Evolutionary conservation across 2,113 vertebrate genomes (phyloP), one percentile per base, ranked within the genome.

Genomic region (Aphyosemion australe): DNA sequence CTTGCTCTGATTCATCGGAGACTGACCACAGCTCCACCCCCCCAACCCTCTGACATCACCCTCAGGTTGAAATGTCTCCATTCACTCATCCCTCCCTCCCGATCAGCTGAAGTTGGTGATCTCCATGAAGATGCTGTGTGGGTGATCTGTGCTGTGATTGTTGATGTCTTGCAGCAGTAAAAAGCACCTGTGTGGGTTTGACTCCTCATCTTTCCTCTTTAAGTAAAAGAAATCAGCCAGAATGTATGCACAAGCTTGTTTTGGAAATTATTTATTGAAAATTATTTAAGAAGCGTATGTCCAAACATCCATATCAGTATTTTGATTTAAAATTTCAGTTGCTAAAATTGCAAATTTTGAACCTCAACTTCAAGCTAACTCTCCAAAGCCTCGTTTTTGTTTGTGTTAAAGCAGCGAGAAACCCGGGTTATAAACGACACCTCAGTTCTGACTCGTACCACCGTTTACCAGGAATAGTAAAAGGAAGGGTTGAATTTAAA

Each of bases 181-280:
- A 79, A 83, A 72, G 73, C 85, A 61, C 66, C 61, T 20, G 54
- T 64, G 78, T 86, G 84, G 66, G 69, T 78, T 34, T 62, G 58
- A 76, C 32, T 54, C n/a, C 32, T 65, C 70, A 76, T 57, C 69
- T 54, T 71, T 83, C 64, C 76, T 72, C 73, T 73, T 76, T 19
- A 34, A 39, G 10, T 12, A 14, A 8, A 56, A n/a, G 12, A 77
- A 80, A 86, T 90, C 87, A 87, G 84, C 79, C 63, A 74, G 90
- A 91, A 86, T 91, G 85, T 89, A 88, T 84, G 86, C 88, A 90
- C 84, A 88, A 84, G 51, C 75, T 77, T 71, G 72, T 87, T 89
- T 87, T 32, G 75, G 63, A 81, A 83, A 85, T 82, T 89, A 91
- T 91, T 92, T 91, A 92, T 92, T 92, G 85, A 90, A 13, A 91